Conservation (phyloP, 1,140 invertebrate species). For the Solenopsis fugax region DNA sequence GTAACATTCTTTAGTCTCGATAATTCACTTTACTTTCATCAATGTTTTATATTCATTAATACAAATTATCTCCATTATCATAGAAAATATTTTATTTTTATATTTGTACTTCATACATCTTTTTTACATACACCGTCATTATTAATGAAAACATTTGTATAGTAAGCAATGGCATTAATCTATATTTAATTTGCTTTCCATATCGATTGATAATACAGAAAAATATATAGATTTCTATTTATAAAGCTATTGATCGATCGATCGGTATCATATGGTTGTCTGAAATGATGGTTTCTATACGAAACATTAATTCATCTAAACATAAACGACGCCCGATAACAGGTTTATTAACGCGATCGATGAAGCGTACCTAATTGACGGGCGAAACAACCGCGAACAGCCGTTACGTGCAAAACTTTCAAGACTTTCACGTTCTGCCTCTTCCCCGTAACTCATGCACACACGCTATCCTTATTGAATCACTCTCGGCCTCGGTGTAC, state of each 20-base stretch:
- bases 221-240: neutral
- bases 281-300: neutral
- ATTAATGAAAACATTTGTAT: constrained; percentile 21
- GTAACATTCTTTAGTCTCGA: neutral
- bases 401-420: constrained; percentile 65
- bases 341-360: constrained; percentile 66
- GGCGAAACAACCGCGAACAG: constrained; percentile 48
- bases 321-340: constrained; percentile 40
- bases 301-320: constrained; percentile 8
- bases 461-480: constrained; percentile 54
- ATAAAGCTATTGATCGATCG: neutral
- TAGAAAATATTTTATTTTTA: neutral
- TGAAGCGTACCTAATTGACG: constrained; percentile 49
- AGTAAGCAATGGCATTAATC: neutral
- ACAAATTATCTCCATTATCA: neutral
- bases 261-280: constrained; percentile 2
- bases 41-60: neutral
- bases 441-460: constrained; percentile 25
- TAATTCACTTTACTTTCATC: neutral
- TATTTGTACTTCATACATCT: neutral
- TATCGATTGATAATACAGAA: neutral
- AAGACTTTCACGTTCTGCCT: constrained; percentile 65
- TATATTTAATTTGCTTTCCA: neutral
- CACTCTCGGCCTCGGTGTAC: constrained; percentile 58
- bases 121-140: constrained; percentile 52